These are phyloP conservation scores for Carassius auratus DNA, from an alignment of 2,113 vertebrate genomes.

Conservation along the genomic window DNA sequence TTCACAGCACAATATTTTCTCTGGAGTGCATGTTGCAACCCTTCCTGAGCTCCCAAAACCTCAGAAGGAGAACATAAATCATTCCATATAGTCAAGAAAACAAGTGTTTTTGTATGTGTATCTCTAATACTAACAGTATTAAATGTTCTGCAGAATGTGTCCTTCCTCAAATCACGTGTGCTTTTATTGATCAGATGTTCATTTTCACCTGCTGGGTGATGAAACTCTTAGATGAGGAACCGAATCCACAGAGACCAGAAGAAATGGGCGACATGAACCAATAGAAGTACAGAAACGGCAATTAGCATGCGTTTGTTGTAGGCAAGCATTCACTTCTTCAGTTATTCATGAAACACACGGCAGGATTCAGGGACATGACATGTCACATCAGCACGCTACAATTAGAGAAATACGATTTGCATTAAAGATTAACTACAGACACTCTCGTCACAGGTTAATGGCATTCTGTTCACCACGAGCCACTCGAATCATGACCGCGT, in stretches of 20 bases:
- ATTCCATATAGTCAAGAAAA: slow-evolving; percentile 1
- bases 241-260: neutral
- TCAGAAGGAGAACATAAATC: neutral
- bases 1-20: slow-evolving; percentile 28
- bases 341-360: slow-evolving; percentile 28
- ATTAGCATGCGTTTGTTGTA: neutral
- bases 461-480: neutral
- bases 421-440: slow-evolving; percentile 22
- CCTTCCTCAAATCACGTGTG: neutral
- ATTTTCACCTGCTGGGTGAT: neutral
- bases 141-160: neutral
- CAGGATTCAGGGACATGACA: neutral
- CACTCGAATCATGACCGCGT: neutral
- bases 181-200: neutral
- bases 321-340: slow-evolving; percentile 1
- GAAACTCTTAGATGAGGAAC: neutral
- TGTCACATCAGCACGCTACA: slow-evolving; percentile 18
- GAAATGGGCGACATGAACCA: neutral
- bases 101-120: neutral
- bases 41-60: neutral
- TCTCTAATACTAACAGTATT: neutral
- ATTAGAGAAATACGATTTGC: slow-evolving; percentile 12
- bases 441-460: neutral
- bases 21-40: slow-evolving; percentile 10
- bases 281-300: neutral